Evolutionary conservation across 2,888 invertebrate species (phyloP).

Genomic region (Drosophila setosimentum): DNA sequence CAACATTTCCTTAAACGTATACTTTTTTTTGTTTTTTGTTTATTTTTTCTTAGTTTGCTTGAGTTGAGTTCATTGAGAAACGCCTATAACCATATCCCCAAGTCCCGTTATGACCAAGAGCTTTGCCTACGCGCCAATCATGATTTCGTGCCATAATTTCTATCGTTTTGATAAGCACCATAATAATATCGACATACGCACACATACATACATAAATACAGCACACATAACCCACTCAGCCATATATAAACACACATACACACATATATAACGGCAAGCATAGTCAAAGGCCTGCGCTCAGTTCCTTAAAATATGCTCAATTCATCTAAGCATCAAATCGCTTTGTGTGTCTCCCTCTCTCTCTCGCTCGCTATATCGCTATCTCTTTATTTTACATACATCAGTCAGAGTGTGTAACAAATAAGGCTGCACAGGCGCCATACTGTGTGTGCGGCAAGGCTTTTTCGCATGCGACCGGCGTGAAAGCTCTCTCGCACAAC

Average conservation of each 20-base stretch:
- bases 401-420: constrained; percentile 23
- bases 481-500: constrained; percentile 30
- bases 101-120: constrained; percentile 31
- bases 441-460: constrained; percentile 27
- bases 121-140: constrained; percentile 38
- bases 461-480: constrained; percentile 15
- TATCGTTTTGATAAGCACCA: constrained; percentile 39
- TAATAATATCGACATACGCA: constrained; percentile 11
- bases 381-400: neutral
- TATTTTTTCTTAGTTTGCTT: constrained; percentile 22
- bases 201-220: constrained; percentile 12
- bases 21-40: constrained; percentile 1
- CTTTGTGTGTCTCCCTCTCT: constrained; percentile 22
- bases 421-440: constrained; percentile 54
- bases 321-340: constrained; percentile 17
- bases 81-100: constrained; percentile 17
- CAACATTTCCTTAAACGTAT: constrained; percentile 66
- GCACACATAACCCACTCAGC: constrained; percentile 19
- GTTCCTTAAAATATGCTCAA: constrained; percentile 30
- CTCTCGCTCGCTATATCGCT: constrained; percentile 7
- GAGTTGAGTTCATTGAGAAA: constrained; percentile 46
- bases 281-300: constrained; percentile 31
- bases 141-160: constrained; percentile 51
- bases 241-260: constrained; percentile 4
- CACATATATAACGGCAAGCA: constrained; percentile 7